Evolutionary conservation across 2,888 invertebrate species (phyloP).

Genomic region (Phyto melanocephala): DNA sequence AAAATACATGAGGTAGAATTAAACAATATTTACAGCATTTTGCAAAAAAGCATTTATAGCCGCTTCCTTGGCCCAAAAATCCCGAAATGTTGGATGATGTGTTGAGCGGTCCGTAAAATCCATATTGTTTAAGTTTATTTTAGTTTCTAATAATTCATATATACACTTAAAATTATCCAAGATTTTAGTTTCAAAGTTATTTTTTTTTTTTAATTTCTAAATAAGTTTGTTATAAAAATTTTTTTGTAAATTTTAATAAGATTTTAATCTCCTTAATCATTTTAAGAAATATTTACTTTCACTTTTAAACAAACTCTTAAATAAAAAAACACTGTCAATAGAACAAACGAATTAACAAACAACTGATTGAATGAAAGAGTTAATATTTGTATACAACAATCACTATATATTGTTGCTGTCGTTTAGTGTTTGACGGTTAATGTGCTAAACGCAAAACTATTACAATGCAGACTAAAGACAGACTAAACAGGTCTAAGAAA

Average conservation of each 20-base stretch:
- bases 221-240: neutral
- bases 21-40: constrained; percentile 65
- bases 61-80: constrained; percentile 76
- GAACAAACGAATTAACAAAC: constrained; percentile 11
- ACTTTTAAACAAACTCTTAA: constrained; percentile 16
- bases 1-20: no score
- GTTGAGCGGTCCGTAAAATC: constrained; percentile 68
- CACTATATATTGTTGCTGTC: constrained; percentile 1
- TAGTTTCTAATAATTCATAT: no score
- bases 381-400: constrained; percentile 7
- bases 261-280: neutral
- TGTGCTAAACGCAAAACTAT: constrained; percentile 46
- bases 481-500: constrained; percentile 8
- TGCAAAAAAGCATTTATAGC: constrained; percentile 75
- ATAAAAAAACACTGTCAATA: constrained; percentile 6
- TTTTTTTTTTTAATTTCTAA: no score
- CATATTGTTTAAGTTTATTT: constrained; percentile 58
- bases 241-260: neutral
- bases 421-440: constrained; percentile 16
- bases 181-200: no score
- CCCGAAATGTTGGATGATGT: constrained; percentile 69
- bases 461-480: constrained; percentile 57
- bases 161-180: no score
- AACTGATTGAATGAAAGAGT: neutral
- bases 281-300: constrained; percentile 51